Evolutionary conservation across 2,113 vertebrate genomes (phyloP).

Genomic region (Hippopotamus amphibius): DNA sequence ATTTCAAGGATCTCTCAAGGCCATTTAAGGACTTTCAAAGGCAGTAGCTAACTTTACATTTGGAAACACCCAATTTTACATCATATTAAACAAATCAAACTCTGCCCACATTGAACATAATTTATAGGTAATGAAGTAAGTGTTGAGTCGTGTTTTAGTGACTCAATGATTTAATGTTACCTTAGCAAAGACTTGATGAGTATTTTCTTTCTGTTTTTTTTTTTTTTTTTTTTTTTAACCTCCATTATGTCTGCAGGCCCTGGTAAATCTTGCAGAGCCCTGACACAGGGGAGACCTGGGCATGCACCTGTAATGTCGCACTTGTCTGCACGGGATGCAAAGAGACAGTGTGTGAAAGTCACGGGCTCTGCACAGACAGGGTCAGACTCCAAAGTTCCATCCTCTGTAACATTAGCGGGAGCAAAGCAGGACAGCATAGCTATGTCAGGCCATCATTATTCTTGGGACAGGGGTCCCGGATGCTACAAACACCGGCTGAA

Average conservation of each 20-base stretch:
- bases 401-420: not conserved
- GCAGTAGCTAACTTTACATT: not conserved
- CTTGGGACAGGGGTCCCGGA: not conserved
- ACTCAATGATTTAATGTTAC: not conserved
- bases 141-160: not conserved
- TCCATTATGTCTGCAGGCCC: not conserved
- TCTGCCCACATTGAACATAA: not conserved
- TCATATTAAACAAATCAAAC: not conserved
- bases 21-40: not conserved
- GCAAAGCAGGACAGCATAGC: not conserved
- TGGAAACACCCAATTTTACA: not conserved
- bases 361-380: not conserved
- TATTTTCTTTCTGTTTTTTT: slow-evolving; percentile 4
- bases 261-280: not conserved
- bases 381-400: not conserved
- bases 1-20: not conserved
- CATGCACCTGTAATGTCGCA: fast-evolving
- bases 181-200: not conserved
- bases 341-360: not conserved
- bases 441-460: not conserved
- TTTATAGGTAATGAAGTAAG: not conserved
- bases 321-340: not conserved
- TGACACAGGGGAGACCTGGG: too few relatives aligned
- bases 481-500: not conserved
- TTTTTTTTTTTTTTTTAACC: not conserved